Percentiles rank a stretch among this genome's conserved stretches.
These are phyloP conservation scores for Acanthurus lineatus DNA, from an alignment of 2,797 vertebrate species.

Conservation along the genomic window DNA sequence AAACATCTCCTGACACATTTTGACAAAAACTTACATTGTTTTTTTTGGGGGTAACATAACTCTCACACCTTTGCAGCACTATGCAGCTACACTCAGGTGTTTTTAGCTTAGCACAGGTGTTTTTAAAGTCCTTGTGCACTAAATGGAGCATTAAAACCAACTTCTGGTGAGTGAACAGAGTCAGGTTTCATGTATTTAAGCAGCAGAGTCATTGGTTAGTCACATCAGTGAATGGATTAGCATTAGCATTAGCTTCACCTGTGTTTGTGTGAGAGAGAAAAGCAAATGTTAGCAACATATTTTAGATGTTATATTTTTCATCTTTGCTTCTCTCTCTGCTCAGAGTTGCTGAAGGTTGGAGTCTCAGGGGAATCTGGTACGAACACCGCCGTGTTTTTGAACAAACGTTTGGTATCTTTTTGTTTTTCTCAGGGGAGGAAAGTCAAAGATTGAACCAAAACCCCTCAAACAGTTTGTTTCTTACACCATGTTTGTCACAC, in stretches of 20 bases:
- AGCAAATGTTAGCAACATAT: not conserved
- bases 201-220: too few relatives aligned
- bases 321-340: not conserved
- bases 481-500: not conserved
- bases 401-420: not conserved
- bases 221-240: not conserved
- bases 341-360: conserved; percentile 2
- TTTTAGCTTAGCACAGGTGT: too few relatives aligned
- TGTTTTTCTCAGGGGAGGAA: not conserved
- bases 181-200: too few relatives aligned
- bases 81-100: too few relatives aligned
- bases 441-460: not conserved
- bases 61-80: too few relatives aligned
- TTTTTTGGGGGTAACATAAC: too few relatives aligned
- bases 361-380: conserved; percentile 6
- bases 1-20: too few relatives aligned
- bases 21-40: too few relatives aligned
- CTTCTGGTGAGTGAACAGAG: too few relatives aligned
- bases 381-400: not conserved
- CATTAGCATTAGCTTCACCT: not conserved
- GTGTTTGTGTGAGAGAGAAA: not conserved
- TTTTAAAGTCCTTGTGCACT: too few relatives aligned
- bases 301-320: not conserved
- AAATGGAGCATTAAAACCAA: too few relatives aligned
- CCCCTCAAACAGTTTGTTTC: not conserved